These are phyloP conservation scores for Mycteria americana DNA, from an alignment of 2,797 vertebrate genomes.

Conservation along the genomic window DNA sequence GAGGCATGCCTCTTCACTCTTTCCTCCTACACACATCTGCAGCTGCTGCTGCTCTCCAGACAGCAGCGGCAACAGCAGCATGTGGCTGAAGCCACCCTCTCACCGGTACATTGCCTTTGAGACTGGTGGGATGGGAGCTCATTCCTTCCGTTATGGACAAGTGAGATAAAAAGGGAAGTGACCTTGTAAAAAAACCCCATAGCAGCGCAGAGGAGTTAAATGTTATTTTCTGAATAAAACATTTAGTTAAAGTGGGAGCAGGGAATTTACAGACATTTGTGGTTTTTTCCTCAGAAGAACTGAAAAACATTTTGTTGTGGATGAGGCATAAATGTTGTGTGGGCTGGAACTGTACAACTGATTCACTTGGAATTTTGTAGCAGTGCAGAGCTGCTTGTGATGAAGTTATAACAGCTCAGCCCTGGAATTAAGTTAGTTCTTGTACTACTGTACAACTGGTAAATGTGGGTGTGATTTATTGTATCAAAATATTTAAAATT, in stretches of 20 bases:
- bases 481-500: neutral
- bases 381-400: neutral
- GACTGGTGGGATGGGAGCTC: neutral
- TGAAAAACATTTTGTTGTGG: constrained; percentile 17
- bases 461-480: neutral
- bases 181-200: neutral
- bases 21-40: neutral
- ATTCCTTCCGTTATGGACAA: neutral
- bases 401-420: neutral
- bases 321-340: constrained; percentile 36
- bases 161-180: neutral
- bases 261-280: neutral
- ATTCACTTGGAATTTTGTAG: constrained; percentile 23
- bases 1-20: neutral
- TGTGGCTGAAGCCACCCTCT: neutral
- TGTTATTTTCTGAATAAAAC: neutral
- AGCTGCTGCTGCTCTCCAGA: neutral
- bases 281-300: neutral
- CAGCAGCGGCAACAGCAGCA: neutral
- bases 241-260: neutral
- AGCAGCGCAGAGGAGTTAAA: neutral
- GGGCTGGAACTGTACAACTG: constrained; percentile 12
- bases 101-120: neutral
- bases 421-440: neutral
- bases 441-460: neutral